Percentiles rank a stretch among this genome's conserved stretches.
Conservation (phyloP, 2,797 vertebrate species). For the Enteromius treurensis region DNA sequence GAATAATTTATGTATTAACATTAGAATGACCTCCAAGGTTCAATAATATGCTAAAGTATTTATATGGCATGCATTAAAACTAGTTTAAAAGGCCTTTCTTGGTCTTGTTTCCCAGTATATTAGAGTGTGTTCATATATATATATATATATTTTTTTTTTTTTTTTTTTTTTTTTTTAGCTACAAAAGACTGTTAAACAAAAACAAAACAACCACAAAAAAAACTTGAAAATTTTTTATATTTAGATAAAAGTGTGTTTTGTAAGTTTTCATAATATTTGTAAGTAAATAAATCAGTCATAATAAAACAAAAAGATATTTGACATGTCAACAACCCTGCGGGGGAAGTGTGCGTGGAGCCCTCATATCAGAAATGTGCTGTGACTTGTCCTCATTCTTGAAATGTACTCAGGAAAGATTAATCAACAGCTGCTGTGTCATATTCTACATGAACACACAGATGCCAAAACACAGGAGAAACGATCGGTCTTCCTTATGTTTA, state of each 20-base stretch:
- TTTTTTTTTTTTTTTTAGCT: background rate
- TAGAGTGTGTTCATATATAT: too few species aligned
- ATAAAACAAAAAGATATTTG: background rate
- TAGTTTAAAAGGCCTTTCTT: too few species aligned
- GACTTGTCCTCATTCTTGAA: conserved; percentile 10
- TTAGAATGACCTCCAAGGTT: background rate
- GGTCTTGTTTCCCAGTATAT: too few species aligned
- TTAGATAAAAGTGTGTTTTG: too few species aligned
- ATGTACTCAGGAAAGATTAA: background rate
- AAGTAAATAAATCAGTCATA: too few species aligned
- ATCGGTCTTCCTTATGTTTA: background rate
- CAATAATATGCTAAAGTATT: background rate
- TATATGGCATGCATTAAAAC: background rate
- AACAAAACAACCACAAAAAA: too few species aligned
- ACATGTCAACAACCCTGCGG: background rate
- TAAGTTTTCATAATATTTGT: too few species aligned
- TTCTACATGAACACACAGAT: background rate
- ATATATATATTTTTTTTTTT: too few species aligned
- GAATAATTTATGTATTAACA: background rate
- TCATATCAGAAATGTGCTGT: background rate
- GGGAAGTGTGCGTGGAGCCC: background rate
- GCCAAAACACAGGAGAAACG: background rate
- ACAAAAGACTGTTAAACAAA: background rate
- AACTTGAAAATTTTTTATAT: too few species aligned
- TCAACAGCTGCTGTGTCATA: background rate